Conservation (phyloP, 2,888 invertebrate genomes). For the Xestia rhomboidea region DNA sequence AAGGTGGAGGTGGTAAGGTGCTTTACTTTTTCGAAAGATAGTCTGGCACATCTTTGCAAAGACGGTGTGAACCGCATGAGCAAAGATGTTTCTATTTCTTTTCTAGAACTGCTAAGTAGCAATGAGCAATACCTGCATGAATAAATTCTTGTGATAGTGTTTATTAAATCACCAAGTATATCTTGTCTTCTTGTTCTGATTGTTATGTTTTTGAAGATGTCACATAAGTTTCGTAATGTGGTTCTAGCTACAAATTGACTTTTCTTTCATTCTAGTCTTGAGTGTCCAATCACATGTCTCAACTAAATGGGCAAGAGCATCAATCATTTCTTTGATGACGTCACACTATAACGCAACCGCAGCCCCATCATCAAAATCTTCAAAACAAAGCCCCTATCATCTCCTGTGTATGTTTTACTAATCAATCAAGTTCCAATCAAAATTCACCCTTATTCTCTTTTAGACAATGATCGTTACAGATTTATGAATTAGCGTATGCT, state of each 20-base stretch:
- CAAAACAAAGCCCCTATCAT: conserved; percentile 26
- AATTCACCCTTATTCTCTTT: conserved; percentile 27
- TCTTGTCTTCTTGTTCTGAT: not conserved
- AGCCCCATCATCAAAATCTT: not conserved
- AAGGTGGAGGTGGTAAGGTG: not conserved
- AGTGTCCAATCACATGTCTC: not conserved
- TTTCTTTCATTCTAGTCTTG: not conserved
- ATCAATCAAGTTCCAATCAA: conserved; percentile 51
- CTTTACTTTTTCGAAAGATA: not conserved
- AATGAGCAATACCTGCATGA: not conserved
- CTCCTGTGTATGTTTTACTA: conserved; percentile 19
- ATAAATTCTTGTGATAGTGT: not conserved
- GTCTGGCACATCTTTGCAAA: not conserved
- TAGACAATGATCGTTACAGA: conserved; percentile 56
- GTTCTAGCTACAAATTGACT: not conserved
- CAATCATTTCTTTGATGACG: not conserved
- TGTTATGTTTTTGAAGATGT: not conserved
- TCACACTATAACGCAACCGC: not conserved
- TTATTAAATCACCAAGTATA: not conserved
- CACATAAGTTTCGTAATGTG: not conserved
- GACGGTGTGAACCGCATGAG: not conserved
- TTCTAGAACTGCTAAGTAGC: not conserved
- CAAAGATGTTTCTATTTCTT: not conserved
- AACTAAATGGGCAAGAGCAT: not conserved
- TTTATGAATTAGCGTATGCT: conserved; percentile 60